phyloP scores from a whole-genome alignment of 2,888 invertebrate species.

The Panorpa germanica region DNA sequence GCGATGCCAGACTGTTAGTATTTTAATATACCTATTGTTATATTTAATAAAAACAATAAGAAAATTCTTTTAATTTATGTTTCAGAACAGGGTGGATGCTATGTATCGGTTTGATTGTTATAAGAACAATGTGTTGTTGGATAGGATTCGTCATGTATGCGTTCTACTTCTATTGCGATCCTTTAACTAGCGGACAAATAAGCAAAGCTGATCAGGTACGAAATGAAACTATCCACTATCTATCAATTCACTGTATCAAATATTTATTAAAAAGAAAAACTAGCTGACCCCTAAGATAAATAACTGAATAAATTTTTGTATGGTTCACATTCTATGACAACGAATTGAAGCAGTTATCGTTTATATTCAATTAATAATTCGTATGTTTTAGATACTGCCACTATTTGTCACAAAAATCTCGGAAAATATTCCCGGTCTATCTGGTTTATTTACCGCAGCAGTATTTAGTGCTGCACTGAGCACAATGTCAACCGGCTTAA shows the following conservation, averaged over 20 bases:
- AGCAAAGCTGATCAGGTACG: constrained; percentile 13
- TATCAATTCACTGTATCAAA: too few relatives aligned
- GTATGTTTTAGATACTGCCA: constrained; percentile 12
- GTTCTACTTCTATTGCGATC: constrained; percentile 27
- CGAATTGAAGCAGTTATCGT: constrained; percentile 57
- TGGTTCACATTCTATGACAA: constrained; percentile 38
- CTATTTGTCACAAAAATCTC: constrained; percentile 48
- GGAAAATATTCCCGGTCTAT: constrained; percentile 24
- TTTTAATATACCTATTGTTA: constrained; percentile 10
- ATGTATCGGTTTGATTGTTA: constrained; percentile 22
- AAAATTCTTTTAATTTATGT: too few relatives aligned
- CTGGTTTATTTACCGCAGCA: constrained; percentile 28
- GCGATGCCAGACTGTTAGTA: constrained; percentile 21
- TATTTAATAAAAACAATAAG: constrained; percentile 11
- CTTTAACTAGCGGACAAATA: constrained; percentile 19
- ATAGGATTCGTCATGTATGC: constrained; percentile 26
- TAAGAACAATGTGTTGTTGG: constrained; percentile 20
- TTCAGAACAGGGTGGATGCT: too few relatives aligned
- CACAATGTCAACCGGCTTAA: constrained; percentile 30
- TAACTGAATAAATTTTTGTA: too few relatives aligned
- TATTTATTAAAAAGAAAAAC: too few relatives aligned
- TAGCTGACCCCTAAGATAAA: too few relatives aligned
- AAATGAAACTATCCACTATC: too few relatives aligned
- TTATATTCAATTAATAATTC: constrained; percentile 50
- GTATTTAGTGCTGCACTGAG: constrained; percentile 25